phyloP scores from a whole-genome alignment of 23 tunicate genomes.

The Aplidium turbinatum region DNA sequence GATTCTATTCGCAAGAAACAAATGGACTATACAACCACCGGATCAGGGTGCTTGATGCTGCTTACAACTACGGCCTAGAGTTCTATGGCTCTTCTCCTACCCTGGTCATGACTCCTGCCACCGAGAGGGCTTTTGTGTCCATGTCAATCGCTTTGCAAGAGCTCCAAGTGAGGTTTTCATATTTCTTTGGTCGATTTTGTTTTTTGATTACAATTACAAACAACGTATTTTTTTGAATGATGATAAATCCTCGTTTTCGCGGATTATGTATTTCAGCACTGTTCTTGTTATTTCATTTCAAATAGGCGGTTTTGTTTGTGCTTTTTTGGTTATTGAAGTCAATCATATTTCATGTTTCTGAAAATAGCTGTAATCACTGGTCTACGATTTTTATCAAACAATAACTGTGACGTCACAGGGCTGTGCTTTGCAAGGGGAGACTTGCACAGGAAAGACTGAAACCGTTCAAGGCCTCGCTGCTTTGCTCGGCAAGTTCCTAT shows the following conservation, averaged over 20 bases:
- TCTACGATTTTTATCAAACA: no score
- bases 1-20: conserved; percentile 60
- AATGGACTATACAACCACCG: conserved; percentile 57
- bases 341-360: no score
- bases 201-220: no score
- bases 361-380: no score
- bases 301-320: no score
- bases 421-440: conserved; percentile 67
- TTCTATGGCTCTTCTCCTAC: conserved; percentile 62
- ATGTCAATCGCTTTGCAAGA: conserved; percentile 60
- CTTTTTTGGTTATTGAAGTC: no score
- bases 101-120: conserved; percentile 58
- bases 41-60: conserved; percentile 59
- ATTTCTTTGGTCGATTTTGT: no score
- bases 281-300: no score
- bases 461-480: conserved; percentile 84
- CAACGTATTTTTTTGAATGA: no score
- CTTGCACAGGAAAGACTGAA: conserved; percentile 81
- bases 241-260: no score
- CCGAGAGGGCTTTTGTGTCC: conserved; percentile 65
- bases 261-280: no score
- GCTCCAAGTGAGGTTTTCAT: conserved; percentile 43
- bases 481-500: conserved; percentile 69
- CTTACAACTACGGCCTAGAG: conserved; percentile 72
- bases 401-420: no score